These are phyloP conservation scores for Ametastegia equiseti DNA, from an alignment of 2,888 invertebrate species.

Conservation along the genomic window DNA sequence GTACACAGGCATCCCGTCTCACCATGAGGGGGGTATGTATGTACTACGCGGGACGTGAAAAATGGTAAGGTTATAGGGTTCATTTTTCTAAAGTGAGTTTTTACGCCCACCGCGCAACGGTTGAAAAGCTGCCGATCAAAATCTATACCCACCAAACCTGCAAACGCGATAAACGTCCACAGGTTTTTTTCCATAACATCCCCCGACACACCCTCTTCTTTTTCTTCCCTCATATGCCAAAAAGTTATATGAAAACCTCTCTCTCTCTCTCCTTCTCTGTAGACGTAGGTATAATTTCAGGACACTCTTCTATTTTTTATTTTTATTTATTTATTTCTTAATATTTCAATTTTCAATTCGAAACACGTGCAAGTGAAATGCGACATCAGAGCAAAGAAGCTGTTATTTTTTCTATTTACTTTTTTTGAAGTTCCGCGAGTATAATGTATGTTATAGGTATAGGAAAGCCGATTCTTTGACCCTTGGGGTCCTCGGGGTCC, in stretches of 20 bases:
- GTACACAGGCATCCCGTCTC: not conserved
- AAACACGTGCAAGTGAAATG: too few relatives aligned
- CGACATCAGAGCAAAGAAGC: too few relatives aligned
- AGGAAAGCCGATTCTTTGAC: too few relatives aligned
- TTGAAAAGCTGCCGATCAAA: constrained; percentile 4
- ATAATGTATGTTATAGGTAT: too few relatives aligned
- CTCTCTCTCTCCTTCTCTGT: not conserved
- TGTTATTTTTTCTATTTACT: too few relatives aligned
- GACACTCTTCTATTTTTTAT: not conserved
- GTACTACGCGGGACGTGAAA: not conserved
- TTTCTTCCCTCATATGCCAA: not conserved
- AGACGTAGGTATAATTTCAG: not conserved
- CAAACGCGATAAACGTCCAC: too few relatives aligned
- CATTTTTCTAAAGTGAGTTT: constrained; percentile 8
- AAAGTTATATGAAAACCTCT: not conserved
- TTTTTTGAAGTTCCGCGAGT: too few relatives aligned
- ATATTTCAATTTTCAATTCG: too few relatives aligned
- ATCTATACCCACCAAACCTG: not conserved
- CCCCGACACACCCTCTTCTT: too few relatives aligned
- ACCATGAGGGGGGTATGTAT: not conserved
- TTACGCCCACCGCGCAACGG: not conserved
- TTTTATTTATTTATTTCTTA: too few relatives aligned
- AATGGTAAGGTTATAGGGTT: not conserved
- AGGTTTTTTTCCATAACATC: too few relatives aligned
- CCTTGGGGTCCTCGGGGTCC: not conserved